Evolutionary conservation across 2,888 invertebrate species (phyloP).

Genomic region (Nephrotoma appendiculata): DNA sequence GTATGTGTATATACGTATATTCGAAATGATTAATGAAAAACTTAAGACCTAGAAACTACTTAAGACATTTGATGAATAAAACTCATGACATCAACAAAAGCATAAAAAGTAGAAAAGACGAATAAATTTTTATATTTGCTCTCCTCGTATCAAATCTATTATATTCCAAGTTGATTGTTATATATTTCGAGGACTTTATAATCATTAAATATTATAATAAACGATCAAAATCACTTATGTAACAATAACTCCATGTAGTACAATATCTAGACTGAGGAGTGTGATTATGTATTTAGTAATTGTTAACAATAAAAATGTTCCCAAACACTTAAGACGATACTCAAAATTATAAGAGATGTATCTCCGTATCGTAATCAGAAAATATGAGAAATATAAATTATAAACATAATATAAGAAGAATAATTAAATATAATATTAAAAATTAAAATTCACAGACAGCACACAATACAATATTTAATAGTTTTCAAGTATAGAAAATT

Average conservation of each 20-base stretch:
- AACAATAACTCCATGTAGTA: neutral
- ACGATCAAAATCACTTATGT: neutral
- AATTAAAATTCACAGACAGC: neutral
- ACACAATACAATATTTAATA: neutral
- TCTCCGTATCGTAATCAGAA: neutral
- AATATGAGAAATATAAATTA: neutral
- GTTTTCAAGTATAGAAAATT: neutral
- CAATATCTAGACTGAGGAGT: neutral
- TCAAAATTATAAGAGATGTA: neutral
- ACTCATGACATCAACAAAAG: neutral
- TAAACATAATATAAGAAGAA: neutral
- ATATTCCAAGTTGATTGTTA: neutral
- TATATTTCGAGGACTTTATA: neutral
- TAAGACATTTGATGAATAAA: neutral
- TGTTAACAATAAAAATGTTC: neutral
- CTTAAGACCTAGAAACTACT: neutral
- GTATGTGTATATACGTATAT: neutral
- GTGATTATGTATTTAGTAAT: neutral
- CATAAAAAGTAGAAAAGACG: neutral
- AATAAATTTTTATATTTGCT: neutral
- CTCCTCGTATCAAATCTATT: neutral
- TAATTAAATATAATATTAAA: neutral
- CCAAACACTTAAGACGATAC: neutral
- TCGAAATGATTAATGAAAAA: neutral
- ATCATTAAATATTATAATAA: neutral